Conservation (phyloP, 2,888 invertebrate genomes). For the Achlya flavicornis region DNA sequence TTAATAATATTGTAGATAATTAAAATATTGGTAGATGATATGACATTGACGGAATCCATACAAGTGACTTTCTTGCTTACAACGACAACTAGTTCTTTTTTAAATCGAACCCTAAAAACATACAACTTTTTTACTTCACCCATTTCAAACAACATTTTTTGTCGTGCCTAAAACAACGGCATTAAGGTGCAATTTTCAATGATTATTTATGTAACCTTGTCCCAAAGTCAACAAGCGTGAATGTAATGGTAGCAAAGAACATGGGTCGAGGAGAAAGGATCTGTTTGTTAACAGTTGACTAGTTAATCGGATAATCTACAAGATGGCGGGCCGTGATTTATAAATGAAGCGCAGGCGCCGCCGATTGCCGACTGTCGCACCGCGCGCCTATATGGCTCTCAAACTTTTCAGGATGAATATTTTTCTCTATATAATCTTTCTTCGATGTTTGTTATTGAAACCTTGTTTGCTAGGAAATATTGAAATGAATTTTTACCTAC, state of each 20-base stretch:
- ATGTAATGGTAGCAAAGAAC: constrained; percentile 62
- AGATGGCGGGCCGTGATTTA: constrained; percentile 72
- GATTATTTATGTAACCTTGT: constrained; percentile 18
- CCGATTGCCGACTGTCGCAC: constrained; percentile 46
- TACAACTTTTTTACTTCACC: constrained; percentile 4
- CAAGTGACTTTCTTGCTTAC: too few relatives aligned
- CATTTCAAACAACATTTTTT: constrained; percentile 3
- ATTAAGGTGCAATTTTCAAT: constrained; percentile 18
- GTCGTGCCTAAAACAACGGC: neutral
- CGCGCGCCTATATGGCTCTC: constrained; percentile 49
- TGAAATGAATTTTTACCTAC: too few relatives aligned
- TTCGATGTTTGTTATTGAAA: neutral
- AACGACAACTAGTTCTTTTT: too few relatives aligned
- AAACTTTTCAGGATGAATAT: constrained; percentile 44
- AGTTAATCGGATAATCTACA: constrained; percentile 76
- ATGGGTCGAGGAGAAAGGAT: constrained; percentile 47
- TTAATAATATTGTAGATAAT: too few relatives aligned
- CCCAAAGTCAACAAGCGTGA: constrained; percentile 59
- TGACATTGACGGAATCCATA: too few relatives aligned
- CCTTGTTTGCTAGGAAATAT: too few relatives aligned
- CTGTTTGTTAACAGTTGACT: constrained; percentile 68
- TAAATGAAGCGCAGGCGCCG: constrained; percentile 71
- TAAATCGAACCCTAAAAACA: constrained; percentile 1
- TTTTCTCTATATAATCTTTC: constrained; percentile 1
- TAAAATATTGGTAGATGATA: too few relatives aligned